Percentiles rank a stretch among this genome's conserved stretches.
Conservation (phyloP, 2,797 vertebrate species). For the Poeciliopsis presidionis region DNA sequence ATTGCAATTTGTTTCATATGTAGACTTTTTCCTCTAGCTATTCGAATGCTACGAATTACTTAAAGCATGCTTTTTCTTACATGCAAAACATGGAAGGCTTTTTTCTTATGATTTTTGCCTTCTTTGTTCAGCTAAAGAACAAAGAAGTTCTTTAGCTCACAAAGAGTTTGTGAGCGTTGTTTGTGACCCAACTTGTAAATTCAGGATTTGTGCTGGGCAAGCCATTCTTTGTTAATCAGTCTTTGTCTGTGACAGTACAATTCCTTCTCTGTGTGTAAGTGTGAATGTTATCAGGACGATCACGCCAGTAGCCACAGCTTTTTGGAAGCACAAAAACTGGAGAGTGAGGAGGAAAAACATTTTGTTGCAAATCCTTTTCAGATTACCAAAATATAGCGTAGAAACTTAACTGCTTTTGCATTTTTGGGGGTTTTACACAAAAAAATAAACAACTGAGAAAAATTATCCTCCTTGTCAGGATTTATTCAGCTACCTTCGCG, state of each 20-base stretch:
- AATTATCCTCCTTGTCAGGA: background rate
- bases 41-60: background rate
- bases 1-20: slow-evolving; percentile 3
- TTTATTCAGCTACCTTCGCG: background rate
- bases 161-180: slow-evolving; percentile 24
- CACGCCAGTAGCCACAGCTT: slow-evolving; percentile 27
- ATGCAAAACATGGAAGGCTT: slow-evolving; percentile 42
- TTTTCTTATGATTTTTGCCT: slow-evolving; percentile 35
- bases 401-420: background rate
- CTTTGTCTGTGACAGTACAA: slow-evolving; percentile 41
- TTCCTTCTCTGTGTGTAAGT: slow-evolving; percentile 26
- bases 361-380: background rate
- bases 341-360: background rate
- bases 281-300: slow-evolving; percentile 22
- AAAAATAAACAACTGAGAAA: background rate
- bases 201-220: slow-evolving; percentile 28
- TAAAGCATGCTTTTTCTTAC: background rate
- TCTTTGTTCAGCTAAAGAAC: slow-evolving; percentile 42
- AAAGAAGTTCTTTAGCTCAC: too few relatives aligned
- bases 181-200: slow-evolving; percentile 33
- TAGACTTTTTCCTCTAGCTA: background rate
- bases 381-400: too few relatives aligned
- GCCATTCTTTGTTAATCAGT: slow-evolving; percentile 16
- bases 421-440: background rate
- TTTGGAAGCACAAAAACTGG: background rate